These are phyloP conservation scores for Stichodactyla helianthus DNA, from an alignment of 64 coral and sea anemone species.

Conservation along the genomic window DNA sequence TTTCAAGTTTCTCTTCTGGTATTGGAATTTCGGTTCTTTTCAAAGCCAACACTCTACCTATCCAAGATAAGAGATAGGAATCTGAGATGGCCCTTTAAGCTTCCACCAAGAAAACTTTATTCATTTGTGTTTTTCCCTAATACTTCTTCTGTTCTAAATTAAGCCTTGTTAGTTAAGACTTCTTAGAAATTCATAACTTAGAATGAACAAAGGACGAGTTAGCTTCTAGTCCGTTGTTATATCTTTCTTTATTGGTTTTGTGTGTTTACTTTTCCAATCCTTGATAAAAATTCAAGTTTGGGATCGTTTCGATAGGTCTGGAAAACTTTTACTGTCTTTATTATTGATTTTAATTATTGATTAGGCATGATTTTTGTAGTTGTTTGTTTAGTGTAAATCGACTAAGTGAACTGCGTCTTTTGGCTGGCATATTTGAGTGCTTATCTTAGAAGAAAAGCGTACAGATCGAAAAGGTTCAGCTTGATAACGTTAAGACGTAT, in stretches of 20 bases:
- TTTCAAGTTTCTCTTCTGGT: background rate
- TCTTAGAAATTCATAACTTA: background rate
- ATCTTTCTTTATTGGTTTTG: constrained; percentile 11
- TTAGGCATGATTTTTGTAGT: background rate
- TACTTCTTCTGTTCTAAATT: background rate
- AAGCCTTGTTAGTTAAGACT: background rate
- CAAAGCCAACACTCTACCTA: constrained; percentile 1
- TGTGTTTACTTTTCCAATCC: background rate
- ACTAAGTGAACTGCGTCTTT: background rate
- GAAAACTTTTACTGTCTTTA: background rate
- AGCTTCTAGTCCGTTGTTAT: background rate
- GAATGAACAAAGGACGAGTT: background rate
- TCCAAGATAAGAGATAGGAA: constrained; percentile 10
- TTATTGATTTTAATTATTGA: background rate
- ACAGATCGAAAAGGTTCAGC: constrained; percentile 23
- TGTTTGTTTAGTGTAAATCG: constrained; percentile 22
- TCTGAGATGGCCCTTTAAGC: background rate
- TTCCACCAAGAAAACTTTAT: background rate
- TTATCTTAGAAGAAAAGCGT: constrained; percentile 17
- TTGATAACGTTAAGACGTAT: constrained; percentile 18
- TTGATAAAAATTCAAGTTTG: constrained; percentile 1
- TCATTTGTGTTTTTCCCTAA: background rate
- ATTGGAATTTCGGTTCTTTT: background rate
- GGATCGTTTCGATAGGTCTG: background rate
- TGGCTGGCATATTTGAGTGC: background rate